These are phyloP conservation scores for Phalanger gymnotis DNA, from an alignment of 2,797 vertebrate species.

Conservation along the genomic window DNA sequence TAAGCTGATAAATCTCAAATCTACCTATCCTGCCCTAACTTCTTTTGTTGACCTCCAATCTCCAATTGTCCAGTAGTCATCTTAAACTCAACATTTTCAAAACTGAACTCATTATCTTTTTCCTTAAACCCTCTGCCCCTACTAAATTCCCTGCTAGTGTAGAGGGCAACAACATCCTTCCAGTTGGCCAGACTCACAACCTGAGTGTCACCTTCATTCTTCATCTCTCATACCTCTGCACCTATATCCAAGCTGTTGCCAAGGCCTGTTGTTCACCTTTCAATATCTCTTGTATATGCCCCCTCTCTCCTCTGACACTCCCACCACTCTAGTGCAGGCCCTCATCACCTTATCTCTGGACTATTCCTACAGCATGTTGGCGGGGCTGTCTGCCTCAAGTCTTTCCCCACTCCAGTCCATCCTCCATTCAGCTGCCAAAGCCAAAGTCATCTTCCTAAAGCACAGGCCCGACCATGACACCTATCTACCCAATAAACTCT, in stretches of 20 bases:
- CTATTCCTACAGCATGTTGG: background rate
- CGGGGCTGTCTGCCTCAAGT: background rate
- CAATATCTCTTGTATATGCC: background rate
- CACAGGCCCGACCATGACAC: too few species aligned
- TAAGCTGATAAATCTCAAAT: background rate
- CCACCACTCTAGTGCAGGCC: background rate
- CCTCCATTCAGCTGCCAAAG: background rate
- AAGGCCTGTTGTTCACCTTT: background rate
- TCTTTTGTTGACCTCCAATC: background rate
- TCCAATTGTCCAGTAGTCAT: background rate
- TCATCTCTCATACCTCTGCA: too few species aligned
- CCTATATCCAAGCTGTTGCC: background rate
- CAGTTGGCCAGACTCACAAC: too few species aligned
- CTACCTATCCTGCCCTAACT: background rate
- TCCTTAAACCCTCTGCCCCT: too few species aligned
- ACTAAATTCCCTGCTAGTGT: too few species aligned
- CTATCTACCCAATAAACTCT: background rate
- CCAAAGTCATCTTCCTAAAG: background rate
- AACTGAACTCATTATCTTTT: too few species aligned
- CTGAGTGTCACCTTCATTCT: background rate
- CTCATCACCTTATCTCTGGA: too few species aligned
- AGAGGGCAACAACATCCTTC: too few species aligned
- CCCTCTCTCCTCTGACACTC: background rate
- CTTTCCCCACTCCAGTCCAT: background rate
- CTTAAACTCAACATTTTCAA: background rate